Percentiles rank a stretch among this genome's conserved stretches.
These are phyloP conservation scores for Cephus runcator DNA, from an alignment of 2,888 invertebrate genomes.

Conservation along the genomic window DNA sequence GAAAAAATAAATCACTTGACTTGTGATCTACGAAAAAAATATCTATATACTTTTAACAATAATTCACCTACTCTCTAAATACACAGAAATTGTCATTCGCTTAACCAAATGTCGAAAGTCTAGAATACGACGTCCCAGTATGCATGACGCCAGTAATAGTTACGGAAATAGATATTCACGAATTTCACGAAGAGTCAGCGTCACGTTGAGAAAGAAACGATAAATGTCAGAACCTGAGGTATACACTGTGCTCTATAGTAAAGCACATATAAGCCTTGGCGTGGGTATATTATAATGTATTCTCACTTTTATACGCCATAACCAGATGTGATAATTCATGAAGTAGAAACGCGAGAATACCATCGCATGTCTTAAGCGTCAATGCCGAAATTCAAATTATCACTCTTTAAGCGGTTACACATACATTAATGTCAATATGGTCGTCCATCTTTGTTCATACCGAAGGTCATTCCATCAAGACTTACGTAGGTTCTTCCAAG, in stretches of 20 bases:
- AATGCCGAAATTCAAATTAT: neutral
- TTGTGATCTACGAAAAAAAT: neutral
- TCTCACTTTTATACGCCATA: neutral
- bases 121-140: neutral
- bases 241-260: neutral
- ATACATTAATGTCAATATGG: neutral
- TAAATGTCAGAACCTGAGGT: neutral
- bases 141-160: neutral
- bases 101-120: neutral
- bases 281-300: neutral
- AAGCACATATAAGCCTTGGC: neutral
- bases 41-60: neutral
- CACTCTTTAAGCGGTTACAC: neutral
- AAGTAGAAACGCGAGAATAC: neutral
- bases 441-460: neutral
- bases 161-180: neutral
- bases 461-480: neutral
- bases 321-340: neutral
- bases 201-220: neutral
- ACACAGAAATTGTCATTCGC: neutral
- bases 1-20: neutral
- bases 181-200: neutral
- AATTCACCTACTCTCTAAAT: neutral
- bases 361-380: neutral
- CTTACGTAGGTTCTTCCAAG: slow-evolving; percentile 52